Evolutionary conservation across 2,888 invertebrate species (phyloP).

Genomic region (Laothoe populi): DNA sequence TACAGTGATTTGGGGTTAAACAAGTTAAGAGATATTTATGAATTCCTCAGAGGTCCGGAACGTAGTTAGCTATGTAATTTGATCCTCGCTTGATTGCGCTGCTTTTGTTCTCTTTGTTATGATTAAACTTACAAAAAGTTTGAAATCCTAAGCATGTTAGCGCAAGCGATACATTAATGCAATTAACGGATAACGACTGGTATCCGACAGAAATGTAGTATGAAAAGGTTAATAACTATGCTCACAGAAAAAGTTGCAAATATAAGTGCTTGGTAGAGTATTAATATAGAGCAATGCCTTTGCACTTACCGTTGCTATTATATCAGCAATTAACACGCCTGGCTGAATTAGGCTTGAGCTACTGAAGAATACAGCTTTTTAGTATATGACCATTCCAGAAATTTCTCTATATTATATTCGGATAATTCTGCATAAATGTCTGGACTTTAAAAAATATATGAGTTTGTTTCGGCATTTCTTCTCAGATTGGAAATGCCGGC

Average conservation of each 20-base stretch:
- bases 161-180: conserved; percentile 19
- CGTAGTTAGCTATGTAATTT: conserved; percentile 74
- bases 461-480: no score
- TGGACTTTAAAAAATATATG: no score
- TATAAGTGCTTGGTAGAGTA: not conserved
- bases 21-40: conserved; percentile 83
- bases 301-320: not conserved
- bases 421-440: no score
- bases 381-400: no score
- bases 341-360: no score
- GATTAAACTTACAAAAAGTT: conserved; percentile 7
- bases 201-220: conserved; percentile 1
- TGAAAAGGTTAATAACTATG: conserved; percentile 4
- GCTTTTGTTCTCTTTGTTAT: conserved; percentile 53
- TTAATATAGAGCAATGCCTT: conserved; percentile 11
- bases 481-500: no score
- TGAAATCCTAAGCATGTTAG: conserved; percentile 19
- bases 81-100: conserved; percentile 57
- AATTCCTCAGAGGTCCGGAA: conserved; percentile 68
- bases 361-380: no score
- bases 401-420: no score
- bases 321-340: no score
- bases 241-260: conserved; percentile 1
- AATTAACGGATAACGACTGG: conserved; percentile 11
- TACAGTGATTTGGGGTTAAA: conserved; percentile 84